Base-by-base conservation (phyloP, 2,888 invertebrate genomes). In the Cyclophora albipunctata region DNA sequence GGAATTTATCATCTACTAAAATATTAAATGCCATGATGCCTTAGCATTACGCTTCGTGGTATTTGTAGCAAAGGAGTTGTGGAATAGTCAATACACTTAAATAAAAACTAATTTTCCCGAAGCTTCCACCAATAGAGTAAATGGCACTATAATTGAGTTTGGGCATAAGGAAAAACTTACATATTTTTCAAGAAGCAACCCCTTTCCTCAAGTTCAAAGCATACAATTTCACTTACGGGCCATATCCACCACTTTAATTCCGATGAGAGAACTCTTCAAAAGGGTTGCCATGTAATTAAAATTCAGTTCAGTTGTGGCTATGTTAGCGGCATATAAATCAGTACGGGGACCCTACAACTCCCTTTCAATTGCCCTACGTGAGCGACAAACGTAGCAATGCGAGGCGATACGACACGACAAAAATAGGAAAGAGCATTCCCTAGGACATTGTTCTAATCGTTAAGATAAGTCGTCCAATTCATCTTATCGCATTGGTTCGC, bases 251-350 rank as follows among this genome's bases (percentile, higher is more conserved):
- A 34, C 7, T 45, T 55, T 56, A 62, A 43, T 40, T 55, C 60
- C 50, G 41, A 52, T 2, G 37, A 52, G 46, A 45, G 51, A 66
- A 66, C 64, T 66, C 61, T 63, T 63, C 54, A 47, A 52, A 67
- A 67, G 67, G 72, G 71, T 69, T 71, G 73, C 69, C 67, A 65
- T 66, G 69, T 74, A 76, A 79, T 80, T 79, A 78, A 77, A 78
- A 80, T 79, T 78, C 75, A 76, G 68, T 65, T 66, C 64, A 68
- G 64, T 58, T 66, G 66, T 55, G 67, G 71, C 62, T 66, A 61
- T 73, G 77, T 73, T 71, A 63, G 71, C 71, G 72, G 78, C 75
- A 73, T 76, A 75, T 78, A 77, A 78, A 79, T 75, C 77, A 73
- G 73, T 63, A 59, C 52, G 57, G 63, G 63, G 58, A 37, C 37